Evolutionary conservation across 2,888 invertebrate species (phyloP).

Genomic region (Caenorhabditis japonica): DNA sequence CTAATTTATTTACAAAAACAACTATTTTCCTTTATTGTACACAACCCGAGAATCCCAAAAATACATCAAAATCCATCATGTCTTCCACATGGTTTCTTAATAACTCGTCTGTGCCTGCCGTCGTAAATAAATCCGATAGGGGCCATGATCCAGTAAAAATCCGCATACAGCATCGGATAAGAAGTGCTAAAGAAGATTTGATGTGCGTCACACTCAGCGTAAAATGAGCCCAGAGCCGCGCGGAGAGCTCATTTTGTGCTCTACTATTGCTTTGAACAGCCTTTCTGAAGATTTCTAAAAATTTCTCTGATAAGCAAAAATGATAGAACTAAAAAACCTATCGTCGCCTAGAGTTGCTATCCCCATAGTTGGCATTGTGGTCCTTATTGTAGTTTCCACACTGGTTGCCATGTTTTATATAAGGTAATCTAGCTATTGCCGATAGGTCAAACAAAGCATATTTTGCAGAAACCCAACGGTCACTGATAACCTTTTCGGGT

Average conservation of each 20-base stretch:
- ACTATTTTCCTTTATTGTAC: no score
- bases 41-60: no score
- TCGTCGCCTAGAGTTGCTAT: slow-evolving; percentile 57
- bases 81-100: no score
- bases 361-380: slow-evolving; percentile 48
- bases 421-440: slow-evolving; percentile 26
- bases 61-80: no score
- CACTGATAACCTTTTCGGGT: slow-evolving; percentile 34
- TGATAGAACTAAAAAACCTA: slow-evolving; percentile 53
- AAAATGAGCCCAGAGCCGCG: slow-evolving; percentile 18
- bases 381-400: slow-evolving; percentile 49
- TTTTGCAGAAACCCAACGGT: slow-evolving; percentile 38
- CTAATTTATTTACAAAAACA: no score
- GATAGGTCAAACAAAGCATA: not conserved
- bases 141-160: no score
- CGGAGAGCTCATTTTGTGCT: slow-evolving; percentile 24
- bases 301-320: no score
- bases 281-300: no score
- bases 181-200: slow-evolving; percentile 40
- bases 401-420: slow-evolving; percentile 59
- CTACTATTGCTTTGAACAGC: not conserved
- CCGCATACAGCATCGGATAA: no score
- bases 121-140: no score
- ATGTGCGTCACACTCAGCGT: slow-evolving; percentile 34
- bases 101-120: no score